Evolutionary conservation across 1,140 invertebrate genomes (phyloP).

Genomic region (Platorchestia sp.): DNA sequence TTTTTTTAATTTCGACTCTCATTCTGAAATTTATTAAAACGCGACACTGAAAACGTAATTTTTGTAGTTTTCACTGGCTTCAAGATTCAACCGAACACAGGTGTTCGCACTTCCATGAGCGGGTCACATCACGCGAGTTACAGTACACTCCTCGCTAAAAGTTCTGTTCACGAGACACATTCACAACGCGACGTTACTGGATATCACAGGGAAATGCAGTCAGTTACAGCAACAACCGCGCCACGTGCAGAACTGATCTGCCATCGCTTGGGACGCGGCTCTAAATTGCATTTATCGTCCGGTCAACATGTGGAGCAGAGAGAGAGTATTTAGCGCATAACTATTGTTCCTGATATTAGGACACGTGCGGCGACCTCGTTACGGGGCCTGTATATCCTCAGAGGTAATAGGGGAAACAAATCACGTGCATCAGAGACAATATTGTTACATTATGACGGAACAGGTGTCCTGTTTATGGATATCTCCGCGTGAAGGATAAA

Average conservation of each 20-base stretch:
- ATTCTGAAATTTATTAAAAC: neutral
- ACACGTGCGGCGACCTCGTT: neutral
- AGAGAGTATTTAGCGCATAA: slow-evolving; percentile 2
- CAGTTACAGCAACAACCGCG: neutral
- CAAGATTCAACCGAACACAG: neutral
- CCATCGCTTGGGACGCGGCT: neutral
- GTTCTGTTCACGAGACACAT: neutral
- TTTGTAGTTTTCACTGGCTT: neutral
- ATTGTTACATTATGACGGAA: neutral
- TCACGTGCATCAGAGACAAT: neutral
- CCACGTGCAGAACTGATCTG: neutral
- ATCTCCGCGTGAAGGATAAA: neutral
- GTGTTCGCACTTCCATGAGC: neutral
- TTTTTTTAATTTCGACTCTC: neutral
- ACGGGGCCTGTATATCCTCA: neutral
- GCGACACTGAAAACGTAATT: neutral
- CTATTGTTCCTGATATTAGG: slow-evolving; percentile 1
- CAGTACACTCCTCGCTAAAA: neutral
- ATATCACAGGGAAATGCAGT: neutral
- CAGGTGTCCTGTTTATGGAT: neutral
- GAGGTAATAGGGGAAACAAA: neutral
- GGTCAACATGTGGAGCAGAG: slow-evolving; percentile 6
- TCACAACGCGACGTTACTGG: neutral
- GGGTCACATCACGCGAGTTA: neutral
- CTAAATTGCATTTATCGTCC: neutral